A percentile compares a stretch with the other conserved stretches of the same genome.
phyloP scores from a whole-genome alignment of 1,140 invertebrate species.

The Macrosteles quadrilineatus region DNA sequence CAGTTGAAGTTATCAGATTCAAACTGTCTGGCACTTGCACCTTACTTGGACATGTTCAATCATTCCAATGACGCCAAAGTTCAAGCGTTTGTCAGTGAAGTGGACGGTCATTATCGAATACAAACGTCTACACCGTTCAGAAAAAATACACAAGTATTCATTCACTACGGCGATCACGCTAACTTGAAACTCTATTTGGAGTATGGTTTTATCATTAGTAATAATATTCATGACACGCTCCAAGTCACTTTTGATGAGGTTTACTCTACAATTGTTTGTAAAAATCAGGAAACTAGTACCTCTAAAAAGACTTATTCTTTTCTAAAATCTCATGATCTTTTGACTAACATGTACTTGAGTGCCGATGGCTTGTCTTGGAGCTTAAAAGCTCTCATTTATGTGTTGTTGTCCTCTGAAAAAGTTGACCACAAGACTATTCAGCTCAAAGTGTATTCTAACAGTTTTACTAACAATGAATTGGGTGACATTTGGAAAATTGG shows the following conservation, averaged over 20 bases:
- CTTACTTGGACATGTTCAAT: conserved; percentile 65
- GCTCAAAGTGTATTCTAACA: conserved; percentile 46
- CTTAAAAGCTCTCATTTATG: conserved; percentile 49
- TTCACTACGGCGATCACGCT: conserved; percentile 44
- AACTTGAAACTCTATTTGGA: conserved; percentile 44
- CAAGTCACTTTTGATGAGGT: conserved; percentile 36
- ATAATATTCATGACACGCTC: conserved; percentile 42
- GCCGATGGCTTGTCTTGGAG: conserved; percentile 59
- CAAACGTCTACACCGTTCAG: conserved; percentile 39
- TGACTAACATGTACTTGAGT: conserved; percentile 56
- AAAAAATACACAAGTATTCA: conserved; percentile 44
- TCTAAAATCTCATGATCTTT: conserved; percentile 53
- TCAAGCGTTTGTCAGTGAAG: conserved; percentile 35
- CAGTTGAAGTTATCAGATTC: conserved; percentile 40
- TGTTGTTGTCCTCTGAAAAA: conserved; percentile 43
- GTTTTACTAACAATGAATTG: conserved; percentile 45
- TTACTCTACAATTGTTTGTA: conserved; percentile 32
- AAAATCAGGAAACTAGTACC: neutral
- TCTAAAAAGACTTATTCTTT: conserved; percentile 50
- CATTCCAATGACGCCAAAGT: conserved; percentile 51
- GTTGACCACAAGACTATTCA: conserved; percentile 43
- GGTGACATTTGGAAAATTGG: conserved; percentile 37
- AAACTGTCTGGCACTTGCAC: conserved; percentile 58
- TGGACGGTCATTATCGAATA: conserved; percentile 40
- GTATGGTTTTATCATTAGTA: conserved; percentile 44